Conservation (phyloP, 2,113 vertebrate genomes). For the Chiloscyllium plagiosum region DNA sequence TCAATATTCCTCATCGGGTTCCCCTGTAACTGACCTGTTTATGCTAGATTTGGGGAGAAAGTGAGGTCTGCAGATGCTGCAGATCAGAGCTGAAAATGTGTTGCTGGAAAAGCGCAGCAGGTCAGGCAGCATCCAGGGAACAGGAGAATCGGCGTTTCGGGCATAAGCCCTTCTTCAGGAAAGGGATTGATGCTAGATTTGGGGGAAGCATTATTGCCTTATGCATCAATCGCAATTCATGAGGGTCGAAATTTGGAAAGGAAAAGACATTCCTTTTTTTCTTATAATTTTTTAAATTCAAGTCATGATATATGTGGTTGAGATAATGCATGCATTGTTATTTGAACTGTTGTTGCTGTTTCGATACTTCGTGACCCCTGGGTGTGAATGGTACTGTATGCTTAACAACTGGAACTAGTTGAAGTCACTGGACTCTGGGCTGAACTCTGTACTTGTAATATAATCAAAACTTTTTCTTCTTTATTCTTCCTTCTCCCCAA, state of each 20-base stretch:
- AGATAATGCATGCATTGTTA: not conserved
- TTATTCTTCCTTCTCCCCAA: not conserved
- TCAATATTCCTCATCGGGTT: not conserved
- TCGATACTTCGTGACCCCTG: not conserved
- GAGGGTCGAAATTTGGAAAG: not conserved
- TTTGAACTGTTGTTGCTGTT: slow-evolving; percentile 8
- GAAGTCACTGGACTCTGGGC: not conserved
- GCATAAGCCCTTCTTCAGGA: no score
- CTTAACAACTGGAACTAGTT: slow-evolving; percentile 17
- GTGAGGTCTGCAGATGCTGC: no score
- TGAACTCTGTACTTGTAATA: not conserved
- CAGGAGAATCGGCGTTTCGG: no score
- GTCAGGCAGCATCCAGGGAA: no score
- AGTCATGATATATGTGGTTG: not conserved
- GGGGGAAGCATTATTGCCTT: not conserved
- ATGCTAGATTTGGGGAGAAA: not conserved
- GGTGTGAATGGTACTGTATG: slow-evolving; percentile 23
- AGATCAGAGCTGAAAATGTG: no score
- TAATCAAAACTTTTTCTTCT: slow-evolving; percentile 12
- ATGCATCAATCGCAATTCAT: not conserved
- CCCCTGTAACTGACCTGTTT: not conserved
- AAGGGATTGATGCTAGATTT: not conserved
- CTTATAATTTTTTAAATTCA: not conserved
- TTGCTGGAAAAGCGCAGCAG: no score
- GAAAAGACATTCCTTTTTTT: not conserved